Conservation (phyloP, 2,797 vertebrate species). For the Ambastaia sidthimunki region DNA sequence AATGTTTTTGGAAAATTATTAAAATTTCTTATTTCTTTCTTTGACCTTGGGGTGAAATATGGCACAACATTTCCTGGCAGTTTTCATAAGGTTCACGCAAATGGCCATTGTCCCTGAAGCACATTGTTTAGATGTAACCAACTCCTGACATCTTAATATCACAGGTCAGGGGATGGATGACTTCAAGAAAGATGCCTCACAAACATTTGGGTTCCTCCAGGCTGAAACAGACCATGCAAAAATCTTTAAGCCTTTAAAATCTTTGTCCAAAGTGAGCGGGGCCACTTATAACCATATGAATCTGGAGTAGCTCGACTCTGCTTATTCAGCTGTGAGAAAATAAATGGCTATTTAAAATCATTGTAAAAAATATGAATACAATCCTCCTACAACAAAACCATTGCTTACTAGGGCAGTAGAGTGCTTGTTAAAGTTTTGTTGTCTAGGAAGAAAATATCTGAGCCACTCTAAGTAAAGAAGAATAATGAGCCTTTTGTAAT, state of each 20-base stretch:
- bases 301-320: constrained; percentile 52
- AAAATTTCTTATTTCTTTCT: neutral
- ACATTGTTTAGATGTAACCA: neutral
- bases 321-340: constrained; percentile 56
- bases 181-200: constrained; percentile 8
- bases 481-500: constrained; percentile 64
- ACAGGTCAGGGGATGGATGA: constrained; percentile 22
- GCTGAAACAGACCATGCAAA: constrained; percentile 10
- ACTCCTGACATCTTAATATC: neutral
- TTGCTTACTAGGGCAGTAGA: constrained; percentile 22
- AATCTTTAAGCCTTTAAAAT: constrained; percentile 68
- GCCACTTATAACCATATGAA: constrained; percentile 66
- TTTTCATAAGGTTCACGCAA: neutral
- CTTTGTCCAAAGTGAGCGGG: constrained; percentile 64
- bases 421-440: constrained; percentile 47
- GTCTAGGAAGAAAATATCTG: constrained; percentile 64
- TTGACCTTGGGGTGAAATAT: neutral
- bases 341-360: constrained; percentile 35
- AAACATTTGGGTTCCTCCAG: constrained; percentile 8
- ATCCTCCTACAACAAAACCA: constrained; percentile 58
- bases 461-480: constrained; percentile 55
- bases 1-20: neutral
- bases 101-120: neutral
- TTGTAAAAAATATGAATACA: constrained; percentile 48
- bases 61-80: neutral